Conservation (phyloP, 1,140 invertebrate genomes). For the Calliopsis andreniformis region DNA sequence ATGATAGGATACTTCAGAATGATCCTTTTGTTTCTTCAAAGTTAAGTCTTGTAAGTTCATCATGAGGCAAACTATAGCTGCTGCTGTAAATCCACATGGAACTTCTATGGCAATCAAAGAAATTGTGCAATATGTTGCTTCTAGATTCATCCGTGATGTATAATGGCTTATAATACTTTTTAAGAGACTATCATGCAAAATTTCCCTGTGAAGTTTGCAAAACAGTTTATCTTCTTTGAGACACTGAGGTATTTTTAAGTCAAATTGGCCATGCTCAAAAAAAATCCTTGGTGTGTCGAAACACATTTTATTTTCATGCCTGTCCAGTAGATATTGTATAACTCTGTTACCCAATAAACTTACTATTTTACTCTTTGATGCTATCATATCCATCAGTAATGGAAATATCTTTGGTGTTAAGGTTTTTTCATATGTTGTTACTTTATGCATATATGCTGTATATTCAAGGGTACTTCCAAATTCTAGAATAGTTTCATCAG, state of each 20-base stretch:
- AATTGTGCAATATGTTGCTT: conserved; percentile 81
- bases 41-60: conserved; percentile 83
- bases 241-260: conserved; percentile 74
- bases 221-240: conserved; percentile 80
- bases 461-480: conserved; percentile 81
- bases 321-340: conserved; percentile 82
- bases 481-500: conserved; percentile 76
- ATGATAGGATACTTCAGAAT: conserved; percentile 74
- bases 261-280: conserved; percentile 78
- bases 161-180: conserved; percentile 79
- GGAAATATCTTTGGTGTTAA: conserved; percentile 78
- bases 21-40: conserved; percentile 66
- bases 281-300: conserved; percentile 82
- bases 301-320: conserved; percentile 78
- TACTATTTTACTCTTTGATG: conserved; percentile 76
- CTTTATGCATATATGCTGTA: conserved; percentile 78
- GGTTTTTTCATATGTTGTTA: conserved; percentile 74
- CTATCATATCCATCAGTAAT: conserved; percentile 80
- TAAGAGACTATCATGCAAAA: conserved; percentile 80
- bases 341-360: conserved; percentile 82
- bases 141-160: conserved; percentile 78
- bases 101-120: conserved; percentile 83
- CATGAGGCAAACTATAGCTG: conserved; percentile 81
- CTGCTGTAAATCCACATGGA: conserved; percentile 83
- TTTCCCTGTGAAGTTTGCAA: conserved; percentile 79